Conservation (phyloP, 2,113 vertebrate genomes). For the Scopus umbretta region DNA sequence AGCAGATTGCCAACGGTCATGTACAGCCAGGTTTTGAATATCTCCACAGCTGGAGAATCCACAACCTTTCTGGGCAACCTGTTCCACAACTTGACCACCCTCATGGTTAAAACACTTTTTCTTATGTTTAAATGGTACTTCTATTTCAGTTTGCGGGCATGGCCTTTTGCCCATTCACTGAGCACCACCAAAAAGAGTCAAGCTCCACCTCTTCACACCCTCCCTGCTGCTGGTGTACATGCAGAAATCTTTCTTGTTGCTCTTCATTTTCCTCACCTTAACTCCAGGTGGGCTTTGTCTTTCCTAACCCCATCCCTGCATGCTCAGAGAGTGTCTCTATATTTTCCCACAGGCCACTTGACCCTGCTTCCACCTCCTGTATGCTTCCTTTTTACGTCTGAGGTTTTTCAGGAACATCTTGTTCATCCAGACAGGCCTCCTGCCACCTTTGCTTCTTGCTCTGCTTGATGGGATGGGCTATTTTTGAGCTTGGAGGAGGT, state of each 20-base stretch:
- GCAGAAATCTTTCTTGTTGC: not conserved
- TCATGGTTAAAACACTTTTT: not conserved
- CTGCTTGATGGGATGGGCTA: not conserved
- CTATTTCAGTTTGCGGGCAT: not conserved
- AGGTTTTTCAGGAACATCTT: not conserved
- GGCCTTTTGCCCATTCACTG: not conserved
- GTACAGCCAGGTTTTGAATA: not conserved
- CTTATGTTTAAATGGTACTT: not conserved
- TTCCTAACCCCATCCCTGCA: not conserved
- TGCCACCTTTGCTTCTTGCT: not conserved
- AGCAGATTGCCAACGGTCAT: not conserved
- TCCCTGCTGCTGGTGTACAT: not conserved
- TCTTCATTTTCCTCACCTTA: not conserved
- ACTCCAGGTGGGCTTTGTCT: not conserved
- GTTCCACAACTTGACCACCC: not conserved
- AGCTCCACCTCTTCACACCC: not conserved
- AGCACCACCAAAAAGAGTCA: not conserved
- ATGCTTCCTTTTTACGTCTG: not conserved
- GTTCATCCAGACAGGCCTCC: not conserved
- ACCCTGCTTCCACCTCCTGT: not conserved
- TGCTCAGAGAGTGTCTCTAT: not conserved
- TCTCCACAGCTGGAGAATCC: not conserved
- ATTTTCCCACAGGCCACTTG: not conserved
- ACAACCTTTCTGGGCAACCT: not conserved
- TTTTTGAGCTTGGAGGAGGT: not conserved